These are phyloP conservation scores for Myotis vivesi DNA, from an alignment of 2,797 vertebrate species.

Conservation along the genomic window DNA sequence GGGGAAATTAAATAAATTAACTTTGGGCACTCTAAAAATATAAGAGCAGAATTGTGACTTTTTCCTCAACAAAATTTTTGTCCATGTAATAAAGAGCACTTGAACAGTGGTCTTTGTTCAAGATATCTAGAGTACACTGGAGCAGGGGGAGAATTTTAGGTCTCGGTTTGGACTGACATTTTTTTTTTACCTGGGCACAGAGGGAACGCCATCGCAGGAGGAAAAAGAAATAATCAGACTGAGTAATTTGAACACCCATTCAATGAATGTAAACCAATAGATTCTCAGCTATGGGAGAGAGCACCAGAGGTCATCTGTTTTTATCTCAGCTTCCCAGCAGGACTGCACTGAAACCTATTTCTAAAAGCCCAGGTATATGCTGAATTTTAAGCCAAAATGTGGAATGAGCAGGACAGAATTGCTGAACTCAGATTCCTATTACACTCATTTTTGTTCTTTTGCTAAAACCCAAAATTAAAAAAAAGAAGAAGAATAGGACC, in stretches of 20 bases:
- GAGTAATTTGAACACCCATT: constrained; percentile 26
- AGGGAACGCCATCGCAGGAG: background rate
- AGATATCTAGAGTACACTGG: background rate
- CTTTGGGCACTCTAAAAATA: background rate
- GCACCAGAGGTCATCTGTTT: background rate
- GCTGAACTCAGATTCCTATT: background rate
- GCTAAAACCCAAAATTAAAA: background rate
- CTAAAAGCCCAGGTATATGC: background rate
- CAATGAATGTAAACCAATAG: constrained; percentile 35
- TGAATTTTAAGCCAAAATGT: constrained; percentile 24
- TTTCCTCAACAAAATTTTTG: background rate
- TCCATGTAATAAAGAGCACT: background rate
- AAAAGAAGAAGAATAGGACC: background rate
- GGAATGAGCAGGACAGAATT: background rate
- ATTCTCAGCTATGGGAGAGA: constrained; percentile 2
- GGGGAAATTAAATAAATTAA: constrained; percentile 56
- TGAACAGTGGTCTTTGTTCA: background rate
- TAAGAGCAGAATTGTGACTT: background rate
- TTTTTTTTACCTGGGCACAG: background rate
- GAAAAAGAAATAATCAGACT: background rate
- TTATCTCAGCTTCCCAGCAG: background rate
- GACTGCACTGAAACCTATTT: background rate
- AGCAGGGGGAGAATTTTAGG: background rate
- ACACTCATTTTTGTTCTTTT: background rate
- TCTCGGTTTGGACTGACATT: background rate